A percentile compares a stretch with the other conserved stretches of the same genome.
phyloP scores from a whole-genome alignment of 92 coral and sea anemone genomes.

The Diadumene lineata region DNA sequence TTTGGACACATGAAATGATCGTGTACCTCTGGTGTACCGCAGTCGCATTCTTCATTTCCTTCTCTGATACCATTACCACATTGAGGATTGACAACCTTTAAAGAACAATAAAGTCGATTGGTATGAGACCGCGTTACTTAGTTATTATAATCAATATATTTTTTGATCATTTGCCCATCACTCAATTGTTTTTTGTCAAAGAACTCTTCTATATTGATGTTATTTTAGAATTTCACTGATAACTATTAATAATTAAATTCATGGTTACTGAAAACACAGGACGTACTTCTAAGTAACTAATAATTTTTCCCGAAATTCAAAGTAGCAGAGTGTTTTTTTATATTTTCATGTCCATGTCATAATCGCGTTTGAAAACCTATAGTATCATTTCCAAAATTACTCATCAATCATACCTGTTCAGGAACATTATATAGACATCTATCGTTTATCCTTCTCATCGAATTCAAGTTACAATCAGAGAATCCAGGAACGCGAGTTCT shows the following conservation, averaged over 20 bases:
- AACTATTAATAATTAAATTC: too few relatives aligned
- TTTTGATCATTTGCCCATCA: too few relatives aligned
- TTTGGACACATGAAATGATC: neutral
- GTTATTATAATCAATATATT: too few relatives aligned
- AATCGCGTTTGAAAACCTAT: too few relatives aligned
- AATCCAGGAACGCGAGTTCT: slow-evolving; percentile 48
- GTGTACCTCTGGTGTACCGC: slow-evolving; percentile 69
- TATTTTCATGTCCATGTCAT: neutral
- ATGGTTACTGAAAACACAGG: too few relatives aligned
- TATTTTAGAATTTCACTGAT: too few relatives aligned
- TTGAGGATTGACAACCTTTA: slow-evolving; percentile 32
- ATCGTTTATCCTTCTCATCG: slow-evolving; percentile 25
- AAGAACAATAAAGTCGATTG: too few relatives aligned
- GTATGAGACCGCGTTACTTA: too few relatives aligned
- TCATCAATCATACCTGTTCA: slow-evolving; percentile 6
- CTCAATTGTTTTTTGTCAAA: too few relatives aligned
- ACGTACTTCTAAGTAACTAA: too few relatives aligned
- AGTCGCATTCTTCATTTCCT: slow-evolving; percentile 74
- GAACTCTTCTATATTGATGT: too few relatives aligned
- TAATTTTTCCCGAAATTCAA: neutral
- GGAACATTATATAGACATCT: slow-evolving; percentile 37
- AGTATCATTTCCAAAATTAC: too few relatives aligned
- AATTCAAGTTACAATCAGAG: slow-evolving; percentile 33
- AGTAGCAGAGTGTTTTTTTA: neutral
- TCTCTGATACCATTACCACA: slow-evolving; percentile 77